Conservation (phyloP, 2,888 invertebrate species). For the Bruchidius siliquastri region DNA sequence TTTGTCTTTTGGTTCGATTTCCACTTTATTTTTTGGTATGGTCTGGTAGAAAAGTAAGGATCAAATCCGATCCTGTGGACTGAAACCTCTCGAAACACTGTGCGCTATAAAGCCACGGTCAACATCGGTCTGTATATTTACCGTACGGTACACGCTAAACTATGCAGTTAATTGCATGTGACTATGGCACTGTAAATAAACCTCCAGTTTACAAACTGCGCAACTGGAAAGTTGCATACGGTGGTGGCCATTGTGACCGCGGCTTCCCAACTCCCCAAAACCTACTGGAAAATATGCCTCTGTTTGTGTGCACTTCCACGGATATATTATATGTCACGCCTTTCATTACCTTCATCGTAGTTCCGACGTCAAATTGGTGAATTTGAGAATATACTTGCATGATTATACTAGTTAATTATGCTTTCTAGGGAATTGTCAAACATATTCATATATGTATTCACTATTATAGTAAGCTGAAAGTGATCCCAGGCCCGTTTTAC, state of each 20-base stretch:
- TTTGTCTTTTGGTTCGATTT: no score
- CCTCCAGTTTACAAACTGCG: constrained; percentile 38
- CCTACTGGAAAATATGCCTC: not conserved
- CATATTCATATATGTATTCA: no score
- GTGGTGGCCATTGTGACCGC: not conserved
- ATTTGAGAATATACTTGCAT: no score
- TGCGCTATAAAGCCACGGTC: constrained; percentile 23
- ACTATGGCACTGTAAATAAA: constrained; percentile 42
- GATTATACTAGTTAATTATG: no score
- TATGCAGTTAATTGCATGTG: constrained; percentile 45
- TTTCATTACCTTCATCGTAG: not conserved
- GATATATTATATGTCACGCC: not conserved
- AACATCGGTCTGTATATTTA: constrained; percentile 29
- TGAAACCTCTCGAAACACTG: constrained; percentile 22
- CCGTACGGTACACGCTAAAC: constrained; percentile 35
- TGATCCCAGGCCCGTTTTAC: no score
- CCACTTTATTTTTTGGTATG: not conserved
- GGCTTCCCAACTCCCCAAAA: not conserved
- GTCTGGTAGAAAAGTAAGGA: not conserved
- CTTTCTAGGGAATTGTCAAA: no score
- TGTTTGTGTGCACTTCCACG: not conserved
- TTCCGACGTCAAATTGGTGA: not conserved
- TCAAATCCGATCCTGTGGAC: not conserved
- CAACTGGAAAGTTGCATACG: not conserved
- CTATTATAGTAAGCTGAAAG: no score